phyloP scores from a whole-genome alignment of 92 coral and sea anemone genomes.

The Actinernus sp. region DNA sequence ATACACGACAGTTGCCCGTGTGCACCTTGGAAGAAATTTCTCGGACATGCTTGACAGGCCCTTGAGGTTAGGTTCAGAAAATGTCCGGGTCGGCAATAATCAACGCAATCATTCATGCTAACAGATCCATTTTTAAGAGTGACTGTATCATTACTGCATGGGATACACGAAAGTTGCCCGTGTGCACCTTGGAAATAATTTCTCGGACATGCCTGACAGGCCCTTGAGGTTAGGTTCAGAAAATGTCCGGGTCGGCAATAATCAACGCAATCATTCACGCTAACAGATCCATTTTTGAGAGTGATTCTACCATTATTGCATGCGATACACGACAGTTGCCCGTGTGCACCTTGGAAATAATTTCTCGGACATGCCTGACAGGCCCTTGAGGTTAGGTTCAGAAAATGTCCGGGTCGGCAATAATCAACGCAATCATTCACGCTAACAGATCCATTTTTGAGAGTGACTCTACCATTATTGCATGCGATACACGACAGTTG shows the following conservation, averaged over 20 bases:
- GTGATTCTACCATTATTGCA: too few relatives aligned
- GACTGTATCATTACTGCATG: slow-evolving; percentile 23
- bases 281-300: too few relatives aligned
- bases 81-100: slow-evolving; percentile 28
- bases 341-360: neutral
- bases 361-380: too few relatives aligned
- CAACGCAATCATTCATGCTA: slow-evolving; percentile 11
- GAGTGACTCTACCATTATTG: slow-evolving; percentile 1
- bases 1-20: slow-evolving; percentile 37
- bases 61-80: slow-evolving; percentile 6
- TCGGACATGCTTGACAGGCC: slow-evolving; percentile 24
- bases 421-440: neutral
- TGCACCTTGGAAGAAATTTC: slow-evolving; percentile 24
- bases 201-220: neutral
- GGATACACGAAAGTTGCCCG: slow-evolving; percentile 19
- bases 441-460: slow-evolving; percentile 5
- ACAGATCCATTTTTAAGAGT: slow-evolving; percentile 20
- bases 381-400: neutral
- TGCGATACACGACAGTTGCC: too few relatives aligned
- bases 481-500: slow-evolving; percentile 13
- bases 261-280: too few relatives aligned
- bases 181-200: neutral
- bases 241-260: too few relatives aligned
- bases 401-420: neutral
- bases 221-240: too few relatives aligned